Percentiles rank a stretch among this genome's conserved stretches.
These are phyloP conservation scores for Zosterops lateralis DNA, from an alignment of 2,113 vertebrate species.

Conservation along the genomic window DNA sequence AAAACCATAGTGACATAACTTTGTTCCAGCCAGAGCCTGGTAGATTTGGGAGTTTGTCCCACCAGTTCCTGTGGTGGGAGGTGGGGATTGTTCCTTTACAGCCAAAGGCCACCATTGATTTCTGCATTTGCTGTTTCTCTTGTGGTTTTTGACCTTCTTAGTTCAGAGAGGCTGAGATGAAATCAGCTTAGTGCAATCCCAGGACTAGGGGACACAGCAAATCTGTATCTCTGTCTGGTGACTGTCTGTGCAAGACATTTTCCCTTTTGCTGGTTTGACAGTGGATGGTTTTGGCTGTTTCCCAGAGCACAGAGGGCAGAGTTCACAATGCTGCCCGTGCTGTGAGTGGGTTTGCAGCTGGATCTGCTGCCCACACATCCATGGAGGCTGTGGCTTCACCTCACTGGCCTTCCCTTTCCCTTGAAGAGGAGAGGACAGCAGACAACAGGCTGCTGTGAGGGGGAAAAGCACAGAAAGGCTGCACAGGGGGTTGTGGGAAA, in stretches of 20 bases:
- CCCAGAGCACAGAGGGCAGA: accelerated
- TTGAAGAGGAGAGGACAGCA: background rate
- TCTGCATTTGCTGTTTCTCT: background rate
- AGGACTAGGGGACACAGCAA: background rate
- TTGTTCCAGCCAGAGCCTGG: background rate
- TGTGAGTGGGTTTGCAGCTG: background rate
- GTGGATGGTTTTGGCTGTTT: background rate
- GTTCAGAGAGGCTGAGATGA: background rate
- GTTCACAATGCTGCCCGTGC: background rate
- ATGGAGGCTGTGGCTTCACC: background rate
- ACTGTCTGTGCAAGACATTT: background rate
- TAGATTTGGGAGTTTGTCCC: background rate
- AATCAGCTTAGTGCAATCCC: background rate
- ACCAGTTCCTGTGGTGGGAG: background rate
- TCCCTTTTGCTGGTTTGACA: background rate
- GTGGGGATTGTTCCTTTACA: background rate
- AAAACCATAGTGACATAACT: background rate
- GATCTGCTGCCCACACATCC: background rate
- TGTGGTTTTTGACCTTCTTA: background rate
- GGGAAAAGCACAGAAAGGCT: background rate
- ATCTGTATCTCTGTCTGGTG: background rate
- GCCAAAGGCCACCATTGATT: background rate
- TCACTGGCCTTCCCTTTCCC: background rate
- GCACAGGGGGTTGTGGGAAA: background rate
- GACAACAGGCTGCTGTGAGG: background rate